Base-by-base conservation (phyloP, 2,113 vertebrate species). In the Bubo blakistoni region DNA sequence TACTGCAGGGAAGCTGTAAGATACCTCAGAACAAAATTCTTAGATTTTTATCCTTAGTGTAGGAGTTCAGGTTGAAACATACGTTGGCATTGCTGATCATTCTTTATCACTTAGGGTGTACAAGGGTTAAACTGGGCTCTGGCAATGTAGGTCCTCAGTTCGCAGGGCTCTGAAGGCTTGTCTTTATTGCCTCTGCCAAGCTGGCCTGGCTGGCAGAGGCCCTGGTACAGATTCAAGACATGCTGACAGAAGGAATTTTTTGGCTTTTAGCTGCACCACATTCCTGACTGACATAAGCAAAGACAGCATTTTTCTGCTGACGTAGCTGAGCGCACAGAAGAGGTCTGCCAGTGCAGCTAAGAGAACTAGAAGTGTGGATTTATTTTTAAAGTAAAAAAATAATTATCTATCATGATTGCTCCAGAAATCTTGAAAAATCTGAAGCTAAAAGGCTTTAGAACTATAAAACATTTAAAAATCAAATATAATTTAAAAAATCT, bases 1-100 rank as follows among this genome's bases (percentile, higher is more conserved):
- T 32, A 4, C 0, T 10, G 62, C 44, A 22, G 58, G 52, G 25
- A 36, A 57, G 62, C 16, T 40, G 42, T 26, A 6, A 29, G 25
- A 26, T 13, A 26, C 8, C 42, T 59, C 40, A 20, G 73, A 30
- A 32, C 16, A 49, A 83, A 72, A 44, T 4, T 36, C 27, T 21
- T 25, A 13, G 15, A 2, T 63, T 74, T 81, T 81, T 26, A 32
- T 34, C 32, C 29, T 10, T 7, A 42, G 34, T 21, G 16, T 1
- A 10, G 36, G 49, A 83, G 38, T 15, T 34, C 27, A 10, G 25
- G 30, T 66, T 70, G 42, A 16, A 65, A 17, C 7, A 3, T 6
- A 4, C 0, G 0, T 4, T 36, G 7, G 82, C 62, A 71, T 4
- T 61, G 34, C 63, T 40, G 79, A 4, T 55, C 2, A 0, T 1